Conservation (phyloP, 2,113 vertebrate species). For the Columba livia region DNA sequence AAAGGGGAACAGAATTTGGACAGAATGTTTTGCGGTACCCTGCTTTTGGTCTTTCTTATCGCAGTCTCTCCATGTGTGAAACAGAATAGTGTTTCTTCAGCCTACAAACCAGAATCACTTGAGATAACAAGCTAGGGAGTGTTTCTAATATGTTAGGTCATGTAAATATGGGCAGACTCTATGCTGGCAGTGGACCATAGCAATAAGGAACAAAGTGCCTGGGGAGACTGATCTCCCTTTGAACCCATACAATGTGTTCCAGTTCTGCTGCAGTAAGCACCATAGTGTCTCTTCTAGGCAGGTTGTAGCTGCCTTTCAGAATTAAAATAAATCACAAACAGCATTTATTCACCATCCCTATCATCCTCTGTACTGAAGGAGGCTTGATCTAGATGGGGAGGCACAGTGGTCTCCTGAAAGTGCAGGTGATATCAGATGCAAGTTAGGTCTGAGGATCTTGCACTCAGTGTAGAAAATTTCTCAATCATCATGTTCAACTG, state of each 20-base stretch:
- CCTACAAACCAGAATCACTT: background rate
- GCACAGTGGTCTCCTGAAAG: background rate
- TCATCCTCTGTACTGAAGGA: background rate
- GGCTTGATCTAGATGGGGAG: background rate
- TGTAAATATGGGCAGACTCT: background rate
- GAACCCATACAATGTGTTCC: background rate
- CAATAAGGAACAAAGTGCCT: background rate
- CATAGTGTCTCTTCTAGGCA: background rate
- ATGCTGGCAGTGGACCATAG: background rate
- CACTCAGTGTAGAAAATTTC: background rate
- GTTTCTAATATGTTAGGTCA: background rate
- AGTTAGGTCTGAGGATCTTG: background rate
- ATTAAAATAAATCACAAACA: background rate
- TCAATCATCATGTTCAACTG: background rate
- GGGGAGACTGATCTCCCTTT: background rate
- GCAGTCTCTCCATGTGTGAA: background rate
- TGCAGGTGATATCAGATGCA: background rate
- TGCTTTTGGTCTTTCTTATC: background rate
- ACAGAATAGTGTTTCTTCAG: background rate
- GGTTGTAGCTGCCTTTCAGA: background rate
- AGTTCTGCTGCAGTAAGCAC: background rate
- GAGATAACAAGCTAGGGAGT: background rate
- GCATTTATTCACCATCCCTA: background rate
- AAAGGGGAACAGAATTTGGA: background rate
- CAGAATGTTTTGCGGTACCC: background rate